Evolutionary conservation across 1,140 invertebrate species (phyloP).

Genomic region (Battus philenor): DNA sequence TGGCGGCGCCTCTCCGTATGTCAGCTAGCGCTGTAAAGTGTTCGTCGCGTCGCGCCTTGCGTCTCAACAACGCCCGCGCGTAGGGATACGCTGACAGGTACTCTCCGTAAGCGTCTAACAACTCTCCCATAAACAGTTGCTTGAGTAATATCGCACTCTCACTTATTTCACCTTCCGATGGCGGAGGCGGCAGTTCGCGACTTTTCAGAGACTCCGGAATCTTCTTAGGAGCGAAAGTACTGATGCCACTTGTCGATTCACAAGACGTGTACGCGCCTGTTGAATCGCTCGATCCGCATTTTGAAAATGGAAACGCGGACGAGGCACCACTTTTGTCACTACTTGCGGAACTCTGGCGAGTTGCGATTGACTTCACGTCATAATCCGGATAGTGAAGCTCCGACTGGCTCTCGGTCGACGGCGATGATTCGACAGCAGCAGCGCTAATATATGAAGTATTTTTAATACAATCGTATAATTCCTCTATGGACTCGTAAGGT

Average conservation of each 20-base stretch:
- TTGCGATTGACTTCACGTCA: slow-evolving; percentile 56
- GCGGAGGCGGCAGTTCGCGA: slow-evolving; percentile 53
- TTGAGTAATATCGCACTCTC: slow-evolving; percentile 69
- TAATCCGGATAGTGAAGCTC: slow-evolving; percentile 63
- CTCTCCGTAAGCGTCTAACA: slow-evolving; percentile 68
- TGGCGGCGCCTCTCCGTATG: slow-evolving; percentile 65
- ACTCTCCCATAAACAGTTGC: slow-evolving; percentile 67
- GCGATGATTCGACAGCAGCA: slow-evolving; percentile 53
- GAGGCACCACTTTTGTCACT: slow-evolving; percentile 66
- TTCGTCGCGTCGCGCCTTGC: slow-evolving; percentile 62
- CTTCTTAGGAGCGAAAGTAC: slow-evolving; percentile 50
- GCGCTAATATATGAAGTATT: slow-evolving; percentile 54
- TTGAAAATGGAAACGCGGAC: slow-evolving; percentile 67
- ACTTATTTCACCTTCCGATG: slow-evolving; percentile 37
- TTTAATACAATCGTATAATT: slow-evolving; percentile 72
- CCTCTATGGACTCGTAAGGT: slow-evolving; percentile 73
- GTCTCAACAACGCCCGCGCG: slow-evolving; percentile 54
- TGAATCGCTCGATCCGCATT: slow-evolving; percentile 67
- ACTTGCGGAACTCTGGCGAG: slow-evolving; percentile 59
- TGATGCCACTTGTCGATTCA: slow-evolving; percentile 61
- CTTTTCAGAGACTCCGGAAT: slow-evolving; percentile 51
- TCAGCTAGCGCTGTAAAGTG: slow-evolving; percentile 67
- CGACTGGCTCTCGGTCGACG: slow-evolving; percentile 56
- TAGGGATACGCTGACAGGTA: slow-evolving; percentile 62
- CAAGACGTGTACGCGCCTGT: slow-evolving; percentile 60